phyloP scores from a whole-genome alignment of 92 coral and sea anemone genomes.

The Galaxea fascicularis region DNA sequence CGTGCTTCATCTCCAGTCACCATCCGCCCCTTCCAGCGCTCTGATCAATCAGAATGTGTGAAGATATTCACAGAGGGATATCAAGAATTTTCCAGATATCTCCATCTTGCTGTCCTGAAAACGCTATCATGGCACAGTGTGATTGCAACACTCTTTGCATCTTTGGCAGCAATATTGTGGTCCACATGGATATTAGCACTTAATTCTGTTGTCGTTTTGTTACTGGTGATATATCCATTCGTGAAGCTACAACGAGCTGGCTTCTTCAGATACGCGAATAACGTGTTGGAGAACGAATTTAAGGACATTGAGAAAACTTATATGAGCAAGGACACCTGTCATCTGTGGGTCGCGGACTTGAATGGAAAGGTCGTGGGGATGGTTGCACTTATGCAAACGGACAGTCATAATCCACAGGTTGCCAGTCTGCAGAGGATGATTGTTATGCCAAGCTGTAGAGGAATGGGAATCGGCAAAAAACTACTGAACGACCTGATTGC shows the following conservation, averaged over 20 bases:
- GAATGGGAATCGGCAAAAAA: constrained; percentile 70
- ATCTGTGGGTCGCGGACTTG: constrained; percentile 71
- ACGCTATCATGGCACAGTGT: constrained; percentile 44
- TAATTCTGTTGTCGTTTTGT: constrained; percentile 44
- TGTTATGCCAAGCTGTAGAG: constrained; percentile 36
- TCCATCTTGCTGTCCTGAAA: constrained; percentile 42
- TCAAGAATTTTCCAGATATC: constrained; percentile 29
- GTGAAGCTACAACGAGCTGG: constrained; percentile 31
- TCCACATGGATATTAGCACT: constrained; percentile 66
- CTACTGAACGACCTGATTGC: constrained; percentile 52
- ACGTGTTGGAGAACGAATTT: constrained; percentile 60
- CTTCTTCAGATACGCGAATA: constrained; percentile 22
- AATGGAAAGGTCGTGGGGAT: constrained; percentile 66
- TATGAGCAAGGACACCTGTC: constrained; percentile 39
- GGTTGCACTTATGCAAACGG: constrained; percentile 62
- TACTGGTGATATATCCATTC: constrained; percentile 50
- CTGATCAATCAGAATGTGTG: constrained; percentile 60
- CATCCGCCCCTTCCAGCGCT: constrained; percentile 65
- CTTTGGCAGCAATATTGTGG: constrained; percentile 55
- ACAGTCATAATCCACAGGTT: constrained; percentile 54
- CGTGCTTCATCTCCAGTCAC: not conserved
- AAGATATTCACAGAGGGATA: constrained; percentile 73
- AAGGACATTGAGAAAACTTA: constrained; percentile 64
- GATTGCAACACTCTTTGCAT: constrained; percentile 39
- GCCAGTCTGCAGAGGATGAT: constrained; percentile 71